Evolutionary conservation across 2,113 vertebrate species (phyloP).

Genomic region (Myxocyprinus asiaticus): DNA sequence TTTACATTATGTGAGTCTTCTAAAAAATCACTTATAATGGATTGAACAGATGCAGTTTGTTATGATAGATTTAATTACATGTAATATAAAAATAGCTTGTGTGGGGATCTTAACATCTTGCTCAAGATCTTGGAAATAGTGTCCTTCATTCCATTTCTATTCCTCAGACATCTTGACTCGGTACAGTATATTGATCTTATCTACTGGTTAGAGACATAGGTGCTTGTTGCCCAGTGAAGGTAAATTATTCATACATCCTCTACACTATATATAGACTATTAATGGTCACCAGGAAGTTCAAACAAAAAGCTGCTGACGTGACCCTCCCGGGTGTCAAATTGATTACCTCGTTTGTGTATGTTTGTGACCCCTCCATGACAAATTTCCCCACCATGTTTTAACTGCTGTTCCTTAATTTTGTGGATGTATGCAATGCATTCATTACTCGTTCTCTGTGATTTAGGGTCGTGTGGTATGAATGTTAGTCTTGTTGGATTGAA

Average conservation of each 20-base stretch:
- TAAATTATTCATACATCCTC: constrained; percentile 69
- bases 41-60: not conserved
- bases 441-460: not conserved
- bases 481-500: constrained; percentile 28
- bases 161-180: not conserved
- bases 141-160: constrained; percentile 4
- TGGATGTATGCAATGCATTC: constrained; percentile 7
- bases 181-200: constrained; percentile 64
- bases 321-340: not conserved
- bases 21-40: too few species aligned
- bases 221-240: constrained; percentile 50
- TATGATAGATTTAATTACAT: not conserved
- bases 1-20: too few species aligned
- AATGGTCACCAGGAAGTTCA: constrained; percentile 56
- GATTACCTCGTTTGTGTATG: too few species aligned
- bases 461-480: not conserved
- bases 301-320: constrained; percentile 24
- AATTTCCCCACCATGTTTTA: not conserved
- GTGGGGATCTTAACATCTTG: not conserved
- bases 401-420: not conserved
- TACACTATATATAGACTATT: constrained; percentile 60
- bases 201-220: constrained; percentile 45
- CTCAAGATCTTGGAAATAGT: not conserved
- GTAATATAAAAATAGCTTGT: not conserved
- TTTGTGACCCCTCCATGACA: too few species aligned